Base-by-base conservation (phyloP, 2,797 vertebrate genomes). In the Pseudotriccus pelzelni region DNA sequence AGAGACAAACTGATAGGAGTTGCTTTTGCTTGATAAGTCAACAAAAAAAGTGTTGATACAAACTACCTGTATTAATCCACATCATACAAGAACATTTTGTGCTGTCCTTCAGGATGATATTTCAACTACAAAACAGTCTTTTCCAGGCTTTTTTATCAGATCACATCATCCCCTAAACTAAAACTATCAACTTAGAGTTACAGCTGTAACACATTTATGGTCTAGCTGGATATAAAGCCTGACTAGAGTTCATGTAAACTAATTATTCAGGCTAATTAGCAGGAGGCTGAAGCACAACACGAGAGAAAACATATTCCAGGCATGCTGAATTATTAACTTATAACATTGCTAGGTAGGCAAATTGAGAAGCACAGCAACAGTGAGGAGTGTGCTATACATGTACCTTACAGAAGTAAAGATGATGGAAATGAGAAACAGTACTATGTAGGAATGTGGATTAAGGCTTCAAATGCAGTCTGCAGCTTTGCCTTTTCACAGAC, bases 221-320 rank as follows among this genome's bases (percentile, higher is more conserved):
- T 49, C 59, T 63, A 76, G 46, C 66, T 78, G 83, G 80, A 62
- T 43, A n/a, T 41, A 82, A 74, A 44, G 19, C 73, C 84, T 88
- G 74, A 91, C 24, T 82, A 55, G 16, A 75, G 58, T 44, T 78
- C 12, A 3, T 72, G 17, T 92, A 80, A 90, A 89, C 87, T 84
- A 93, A 88, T 91, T 90, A 76, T 63, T 82, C 73, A 19, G 56
- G 50, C 74, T 94, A 77, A 89, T 93, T 95, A 95, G 58, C 50
- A 64, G 59, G 95, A 93, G 16, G 25, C 84, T 77, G 63, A 89
- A 92, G 68, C 59, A 85, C 28, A 87, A 60, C 39, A 80, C 84
- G 43, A 89, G 73, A 89, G 70, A 89, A 95, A 90, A 78, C 12
- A n/a, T 55, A 90, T 82, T 70, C 25, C 76, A 83, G 50, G 25